phyloP scores from a whole-genome alignment of 2,888 invertebrate species.

The Nyleta sp. region DNA sequence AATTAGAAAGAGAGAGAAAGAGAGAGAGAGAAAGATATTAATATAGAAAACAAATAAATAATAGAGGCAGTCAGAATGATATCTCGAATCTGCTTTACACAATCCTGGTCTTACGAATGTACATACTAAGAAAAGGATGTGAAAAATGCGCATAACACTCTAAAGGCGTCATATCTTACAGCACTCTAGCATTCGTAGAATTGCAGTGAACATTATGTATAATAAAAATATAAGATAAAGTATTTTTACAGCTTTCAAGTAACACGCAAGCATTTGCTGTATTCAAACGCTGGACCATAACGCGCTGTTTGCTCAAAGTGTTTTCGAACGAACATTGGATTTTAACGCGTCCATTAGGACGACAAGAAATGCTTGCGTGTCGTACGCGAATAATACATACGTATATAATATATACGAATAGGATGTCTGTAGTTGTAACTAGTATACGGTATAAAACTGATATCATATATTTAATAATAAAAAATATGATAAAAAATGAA shows the following conservation, averaged over 20 bases:
- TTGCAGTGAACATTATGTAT: constrained; percentile 69
- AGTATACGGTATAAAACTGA: constrained; percentile 44
- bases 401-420: constrained; percentile 61
- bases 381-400: constrained; percentile 59
- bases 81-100: constrained; percentile 70
- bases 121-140: constrained; percentile 68
- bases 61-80: constrained; percentile 58
- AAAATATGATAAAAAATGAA: constrained; percentile 4
- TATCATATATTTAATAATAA: constrained; percentile 26
- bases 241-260: constrained; percentile 55
- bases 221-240: constrained; percentile 55
- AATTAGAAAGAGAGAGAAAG: constrained; percentile 58
- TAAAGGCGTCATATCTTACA: constrained; percentile 81
- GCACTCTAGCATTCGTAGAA: constrained; percentile 82
- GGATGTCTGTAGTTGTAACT: constrained; percentile 53
- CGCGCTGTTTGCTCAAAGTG: neutral
- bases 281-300: constrained; percentile 2
- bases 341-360: constrained; percentile 20
- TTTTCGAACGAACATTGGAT: constrained; percentile 11
- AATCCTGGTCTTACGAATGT: constrained; percentile 68
- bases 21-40: constrained; percentile 26
- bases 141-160: constrained; percentile 79
- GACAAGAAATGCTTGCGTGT: constrained; percentile 47
- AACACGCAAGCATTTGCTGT: constrained; percentile 49
- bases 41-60: constrained; percentile 15